A percentile compares a stretch with the other conserved stretches of the same genome.
These are phyloP conservation scores for Trogon surrucura DNA, from an alignment of 2,113 vertebrate species.

Conservation along the genomic window DNA sequence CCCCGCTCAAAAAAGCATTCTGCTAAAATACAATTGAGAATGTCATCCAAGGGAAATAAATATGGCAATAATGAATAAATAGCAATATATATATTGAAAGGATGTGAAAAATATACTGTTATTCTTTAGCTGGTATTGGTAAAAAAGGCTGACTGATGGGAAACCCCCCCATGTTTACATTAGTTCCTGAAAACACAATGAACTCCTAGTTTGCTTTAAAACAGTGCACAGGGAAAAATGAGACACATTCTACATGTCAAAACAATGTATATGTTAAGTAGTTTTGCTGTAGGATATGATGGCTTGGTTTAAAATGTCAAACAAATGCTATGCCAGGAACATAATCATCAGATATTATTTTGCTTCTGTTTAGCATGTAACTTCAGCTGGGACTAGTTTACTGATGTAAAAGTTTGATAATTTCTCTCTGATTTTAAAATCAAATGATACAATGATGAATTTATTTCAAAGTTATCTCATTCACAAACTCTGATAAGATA, in stretches of 20 bases:
- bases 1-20: neutral
- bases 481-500: neutral
- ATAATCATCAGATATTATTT: slow-evolving; percentile 24
- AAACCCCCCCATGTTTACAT: neutral
- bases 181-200: slow-evolving; percentile 32
- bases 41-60: neutral
- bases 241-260: slow-evolving; percentile 10
- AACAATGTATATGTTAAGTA: slow-evolving; percentile 28
- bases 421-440: slow-evolving; percentile 24
- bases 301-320: slow-evolving; percentile 22
- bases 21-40: neutral
- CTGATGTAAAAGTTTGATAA: neutral
- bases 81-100: neutral
- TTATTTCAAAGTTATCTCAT: neutral
- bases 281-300: slow-evolving; percentile 33
- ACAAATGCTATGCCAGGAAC: slow-evolving; percentile 36
- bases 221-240: slow-evolving; percentile 7
- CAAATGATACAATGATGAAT: neutral
- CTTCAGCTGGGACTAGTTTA: slow-evolving; percentile 22
- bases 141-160: neutral
- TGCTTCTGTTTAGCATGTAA: neutral
- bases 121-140: neutral
- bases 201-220: slow-evolving; percentile 31
- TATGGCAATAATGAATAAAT: neutral
- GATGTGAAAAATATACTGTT: neutral